Evolutionary conservation across 2,888 invertebrate species (phyloP).

Genomic region (Lasius platythorax): DNA sequence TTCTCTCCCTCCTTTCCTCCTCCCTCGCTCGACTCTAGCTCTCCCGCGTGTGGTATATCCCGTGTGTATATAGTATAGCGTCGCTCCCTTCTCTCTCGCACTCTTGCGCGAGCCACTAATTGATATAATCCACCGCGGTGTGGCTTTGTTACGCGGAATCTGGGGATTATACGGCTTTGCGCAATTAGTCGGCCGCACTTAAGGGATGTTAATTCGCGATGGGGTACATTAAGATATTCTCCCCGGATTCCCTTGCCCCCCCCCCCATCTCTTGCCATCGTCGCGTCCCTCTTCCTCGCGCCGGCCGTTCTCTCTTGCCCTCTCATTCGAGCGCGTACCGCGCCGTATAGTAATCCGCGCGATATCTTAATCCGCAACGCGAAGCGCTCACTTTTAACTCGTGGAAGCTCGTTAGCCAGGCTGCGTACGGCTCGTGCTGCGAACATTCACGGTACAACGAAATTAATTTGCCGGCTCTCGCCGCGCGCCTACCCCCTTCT

Average conservation of each 20-base stretch:
- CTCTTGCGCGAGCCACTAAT: slow-evolving; percentile 62
- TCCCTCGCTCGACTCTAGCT: neutral
- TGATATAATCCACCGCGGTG: slow-evolving; percentile 73
- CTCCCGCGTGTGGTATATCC: slow-evolving; percentile 4
- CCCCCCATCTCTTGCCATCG: too few relatives aligned
- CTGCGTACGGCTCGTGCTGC: slow-evolving; percentile 60
- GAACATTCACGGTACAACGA: slow-evolving; percentile 58
- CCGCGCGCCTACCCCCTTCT: slow-evolving; percentile 17
- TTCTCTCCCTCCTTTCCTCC: slow-evolving; percentile 24
- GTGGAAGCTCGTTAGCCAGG: slow-evolving; percentile 65
- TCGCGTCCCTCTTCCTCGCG: neutral
- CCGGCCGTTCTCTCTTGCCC: neutral
- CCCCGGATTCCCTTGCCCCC: slow-evolving; percentile 6
- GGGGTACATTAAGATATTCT: slow-evolving; percentile 60
- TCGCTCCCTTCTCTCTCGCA: slow-evolving; percentile 42
- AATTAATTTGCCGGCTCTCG: slow-evolving; percentile 62
- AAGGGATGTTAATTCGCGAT: slow-evolving; percentile 68
- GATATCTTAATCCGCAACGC: slow-evolving; percentile 72
- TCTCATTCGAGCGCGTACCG: slow-evolving; percentile 39
- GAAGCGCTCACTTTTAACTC: slow-evolving; percentile 64
- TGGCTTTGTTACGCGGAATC: slow-evolving; percentile 71
- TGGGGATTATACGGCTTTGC: slow-evolving; percentile 69
- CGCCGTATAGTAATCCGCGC: slow-evolving; percentile 58
- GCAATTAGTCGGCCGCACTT: slow-evolving; percentile 70
- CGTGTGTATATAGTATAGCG: neutral